Evolutionary conservation across 1,140 invertebrate genomes (phyloP).

Genomic region (Zaprionus tsacasi): DNA sequence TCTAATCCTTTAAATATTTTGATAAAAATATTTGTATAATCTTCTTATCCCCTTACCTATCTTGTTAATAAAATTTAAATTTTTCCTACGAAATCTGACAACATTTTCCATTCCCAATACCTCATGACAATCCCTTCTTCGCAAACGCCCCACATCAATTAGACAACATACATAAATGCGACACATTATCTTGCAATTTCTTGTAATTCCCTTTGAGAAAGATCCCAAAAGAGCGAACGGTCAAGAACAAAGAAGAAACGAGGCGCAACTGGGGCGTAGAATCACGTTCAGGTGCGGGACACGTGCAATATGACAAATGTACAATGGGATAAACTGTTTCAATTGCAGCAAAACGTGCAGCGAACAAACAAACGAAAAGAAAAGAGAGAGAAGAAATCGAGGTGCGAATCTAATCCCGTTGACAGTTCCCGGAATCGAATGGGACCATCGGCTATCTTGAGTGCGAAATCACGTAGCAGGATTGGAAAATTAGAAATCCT

Average conservation of each 20-base stretch:
- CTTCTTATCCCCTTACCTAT: background rate
- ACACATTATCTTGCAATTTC: slow-evolving; percentile 13
- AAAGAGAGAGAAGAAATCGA: slow-evolving; percentile 2
- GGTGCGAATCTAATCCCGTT: slow-evolving; percentile 43
- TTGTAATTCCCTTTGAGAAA: background rate
- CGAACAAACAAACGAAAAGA: slow-evolving; percentile 54
- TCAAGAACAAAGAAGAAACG: background rate
- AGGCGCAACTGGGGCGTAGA: background rate
- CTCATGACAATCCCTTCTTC: background rate
- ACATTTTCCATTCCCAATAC: background rate
- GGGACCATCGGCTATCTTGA: slow-evolving; percentile 58
- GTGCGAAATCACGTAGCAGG: slow-evolving; percentile 69
- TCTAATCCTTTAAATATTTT: too few species aligned
- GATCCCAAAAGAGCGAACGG: background rate
- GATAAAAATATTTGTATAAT: too few species aligned
- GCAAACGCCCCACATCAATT: background rate
- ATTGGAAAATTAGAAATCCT: slow-evolving; percentile 50
- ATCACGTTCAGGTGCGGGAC: slow-evolving; percentile 38
- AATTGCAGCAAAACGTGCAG: slow-evolving; percentile 43
- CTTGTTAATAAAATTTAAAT: background rate
- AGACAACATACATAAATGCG: background rate
- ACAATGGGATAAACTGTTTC: slow-evolving; percentile 5
- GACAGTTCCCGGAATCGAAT: slow-evolving; percentile 54
- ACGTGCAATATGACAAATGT: slow-evolving; percentile 26
- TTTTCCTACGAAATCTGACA: background rate